Percentiles rank a stretch among this genome's conserved stretches.
Evolutionary conservation across 2,113 vertebrate genomes (phyloP).

Genomic region (Corythaeola cristata): DNA sequence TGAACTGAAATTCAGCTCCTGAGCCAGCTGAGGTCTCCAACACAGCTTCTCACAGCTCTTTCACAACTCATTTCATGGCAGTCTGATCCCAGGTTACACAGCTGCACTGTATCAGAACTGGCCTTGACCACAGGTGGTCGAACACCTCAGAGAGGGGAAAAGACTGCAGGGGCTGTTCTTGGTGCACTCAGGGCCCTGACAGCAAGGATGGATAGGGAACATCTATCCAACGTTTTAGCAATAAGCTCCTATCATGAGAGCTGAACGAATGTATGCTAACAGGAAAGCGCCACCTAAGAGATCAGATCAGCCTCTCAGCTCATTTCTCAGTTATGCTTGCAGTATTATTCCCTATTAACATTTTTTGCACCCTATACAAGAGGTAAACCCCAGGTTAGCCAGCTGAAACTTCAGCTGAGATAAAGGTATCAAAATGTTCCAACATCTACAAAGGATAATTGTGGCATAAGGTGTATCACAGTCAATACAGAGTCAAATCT

Average conservation of each 20-base stretch:
- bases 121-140: neutral
- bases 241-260: neutral
- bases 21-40: neutral
- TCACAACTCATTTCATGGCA: neutral
- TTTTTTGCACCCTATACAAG: neutral
- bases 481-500: neutral
- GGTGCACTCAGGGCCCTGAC: neutral
- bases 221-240: neutral
- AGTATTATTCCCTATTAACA: neutral
- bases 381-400: neutral
- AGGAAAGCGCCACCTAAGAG: neutral
- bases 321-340: neutral
- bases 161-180: neutral
- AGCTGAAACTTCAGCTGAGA: neutral
- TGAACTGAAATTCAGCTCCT: neutral
- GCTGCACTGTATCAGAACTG: neutral
- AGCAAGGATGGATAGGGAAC: neutral
- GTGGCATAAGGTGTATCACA: neutral
- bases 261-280: neutral
- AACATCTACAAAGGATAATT: neutral
- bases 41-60: neutral
- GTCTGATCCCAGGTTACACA: neutral
- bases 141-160: neutral
- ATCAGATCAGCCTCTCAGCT: neutral
- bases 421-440: neutral